Evolutionary conservation across 2,113 vertebrate species (phyloP).

Genomic region (Pteropus alecto): DNA sequence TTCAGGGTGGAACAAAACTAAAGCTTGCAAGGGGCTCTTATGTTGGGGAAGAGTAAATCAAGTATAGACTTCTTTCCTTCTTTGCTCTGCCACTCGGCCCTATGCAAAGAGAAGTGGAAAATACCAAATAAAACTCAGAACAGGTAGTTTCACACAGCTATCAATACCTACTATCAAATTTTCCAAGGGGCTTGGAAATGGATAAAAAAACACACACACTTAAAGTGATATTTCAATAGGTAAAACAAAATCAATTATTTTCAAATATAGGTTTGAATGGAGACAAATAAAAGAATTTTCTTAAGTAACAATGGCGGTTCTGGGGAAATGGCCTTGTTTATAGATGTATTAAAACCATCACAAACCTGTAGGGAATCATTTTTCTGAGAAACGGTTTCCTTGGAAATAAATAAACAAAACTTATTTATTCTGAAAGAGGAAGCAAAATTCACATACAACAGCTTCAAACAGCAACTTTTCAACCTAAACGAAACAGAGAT

Average conservation of each 20-base stretch:
- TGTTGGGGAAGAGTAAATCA: not conserved
- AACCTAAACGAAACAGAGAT: constrained; percentile 64
- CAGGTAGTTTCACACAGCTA: not conserved
- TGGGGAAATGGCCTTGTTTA: constrained; percentile 40
- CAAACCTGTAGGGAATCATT: constrained; percentile 60
- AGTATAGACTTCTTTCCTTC: constrained; percentile 20
- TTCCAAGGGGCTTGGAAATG: constrained; percentile 32
- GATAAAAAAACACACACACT: constrained; percentile 15
- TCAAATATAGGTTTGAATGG: constrained; percentile 59
- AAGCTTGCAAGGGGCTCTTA: not conserved
- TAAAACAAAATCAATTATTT: constrained; percentile 73
- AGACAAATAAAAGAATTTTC: constrained; percentile 61
- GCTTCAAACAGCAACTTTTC: constrained; percentile 61
- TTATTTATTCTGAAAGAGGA: constrained; percentile 47
- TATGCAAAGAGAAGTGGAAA: constrained; percentile 47
- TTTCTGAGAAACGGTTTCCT: constrained; percentile 62
- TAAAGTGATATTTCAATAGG: constrained; percentile 44
- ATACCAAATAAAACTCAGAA: constrained; percentile 40
- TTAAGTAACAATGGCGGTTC: constrained; percentile 56
- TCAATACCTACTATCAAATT: constrained; percentile 15
- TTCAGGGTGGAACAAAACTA: not conserved
- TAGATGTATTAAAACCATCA: constrained; percentile 61
- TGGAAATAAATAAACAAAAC: constrained; percentile 66
- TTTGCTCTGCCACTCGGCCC: not conserved
- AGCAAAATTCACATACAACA: constrained; percentile 63